A percentile compares a stretch with the other conserved stretches of the same genome.
Conservation (phyloP, 2,888 invertebrate species). For the Nemoura dubitans region DNA sequence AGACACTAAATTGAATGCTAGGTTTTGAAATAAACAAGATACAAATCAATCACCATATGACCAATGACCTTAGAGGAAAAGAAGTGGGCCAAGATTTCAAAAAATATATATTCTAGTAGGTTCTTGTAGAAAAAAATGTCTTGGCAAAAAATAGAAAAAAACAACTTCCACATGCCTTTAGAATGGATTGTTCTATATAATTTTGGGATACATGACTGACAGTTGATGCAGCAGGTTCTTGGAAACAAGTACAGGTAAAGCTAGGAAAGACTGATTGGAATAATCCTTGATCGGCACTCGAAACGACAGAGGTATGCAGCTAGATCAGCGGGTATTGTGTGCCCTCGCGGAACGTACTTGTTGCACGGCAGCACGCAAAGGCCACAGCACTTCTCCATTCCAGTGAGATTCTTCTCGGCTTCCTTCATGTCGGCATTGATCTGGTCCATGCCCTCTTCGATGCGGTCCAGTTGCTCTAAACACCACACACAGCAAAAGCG, state of each 20-base stretch:
- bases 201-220: background rate
- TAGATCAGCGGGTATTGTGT: background rate
- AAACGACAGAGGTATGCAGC: background rate
- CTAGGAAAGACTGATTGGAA: background rate
- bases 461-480: constrained; percentile 98
- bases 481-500: constrained; percentile 44
- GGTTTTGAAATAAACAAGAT: too few species aligned
- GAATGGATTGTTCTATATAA: too few species aligned
- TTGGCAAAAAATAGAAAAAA: too few species aligned
- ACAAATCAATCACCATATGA: too few species aligned
- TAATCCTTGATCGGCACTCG: background rate
- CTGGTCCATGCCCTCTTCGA: constrained; percentile 99
- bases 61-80: too few species aligned
- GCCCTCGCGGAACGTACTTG: constrained; percentile 63
- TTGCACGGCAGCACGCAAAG: constrained; percentile 98
- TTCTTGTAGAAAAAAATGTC: too few species aligned
- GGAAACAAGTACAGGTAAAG: background rate
- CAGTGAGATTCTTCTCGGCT: constrained; percentile 99
- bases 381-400: constrained; percentile 99
- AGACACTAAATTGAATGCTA: too few species aligned
- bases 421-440: constrained; percentile 99
- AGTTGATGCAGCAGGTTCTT: background rate
- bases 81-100: too few species aligned
- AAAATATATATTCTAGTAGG: too few species aligned
- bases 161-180: too few species aligned